Evolutionary conservation across 2,797 vertebrate species (phyloP), one percentile per base, ranked within the genome.

Genomic region (Bryconaethiops microstoma): DNA sequence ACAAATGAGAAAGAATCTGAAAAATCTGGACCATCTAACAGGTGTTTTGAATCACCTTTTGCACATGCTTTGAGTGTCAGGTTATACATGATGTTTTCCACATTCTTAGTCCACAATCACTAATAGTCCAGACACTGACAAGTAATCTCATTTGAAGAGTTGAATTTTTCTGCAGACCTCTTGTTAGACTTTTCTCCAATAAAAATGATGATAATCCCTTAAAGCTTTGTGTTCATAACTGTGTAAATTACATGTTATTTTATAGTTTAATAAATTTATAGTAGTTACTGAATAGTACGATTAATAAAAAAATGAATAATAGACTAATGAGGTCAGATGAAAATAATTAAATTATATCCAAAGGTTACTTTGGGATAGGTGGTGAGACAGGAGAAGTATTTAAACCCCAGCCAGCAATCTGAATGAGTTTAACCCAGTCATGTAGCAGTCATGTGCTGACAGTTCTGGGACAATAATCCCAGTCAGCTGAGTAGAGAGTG

Each of bases 401-500:
- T 4, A 17, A 45, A 12, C 2, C 0, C 17, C 5, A 65, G n/a
- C 40, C 10, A n/a, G 19, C 40, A 68, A 5, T 39, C 35, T 39
- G 5, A 76, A 21, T 14, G 45, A 29, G 16, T 71, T 42, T 29
- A 62, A 48, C 52, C 73, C 55, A 19, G 68, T 12, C 54, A 45
- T 64, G 52, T 21, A 50, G 40, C 35, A 63, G 81, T 83, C 83
- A 82, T 80, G 86, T 78, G 80, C 67, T 77, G 29, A 16, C 17
- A 48, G 35, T 45, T 69, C 80, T 78, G 74, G 72, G 69, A 64
- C 76, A 23, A 67, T 92, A 89, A 90, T 92, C 87, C 84, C 83
- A 79, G 77, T 92, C 89, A 91, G 86, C 84, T 89, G 89, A 90
- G 77, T 29, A 83, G 78, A 80, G 60, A 10, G 74, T 83, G 74